phyloP scores from a whole-genome alignment of 2,888 invertebrate species.

The Eupsilia transversa region DNA sequence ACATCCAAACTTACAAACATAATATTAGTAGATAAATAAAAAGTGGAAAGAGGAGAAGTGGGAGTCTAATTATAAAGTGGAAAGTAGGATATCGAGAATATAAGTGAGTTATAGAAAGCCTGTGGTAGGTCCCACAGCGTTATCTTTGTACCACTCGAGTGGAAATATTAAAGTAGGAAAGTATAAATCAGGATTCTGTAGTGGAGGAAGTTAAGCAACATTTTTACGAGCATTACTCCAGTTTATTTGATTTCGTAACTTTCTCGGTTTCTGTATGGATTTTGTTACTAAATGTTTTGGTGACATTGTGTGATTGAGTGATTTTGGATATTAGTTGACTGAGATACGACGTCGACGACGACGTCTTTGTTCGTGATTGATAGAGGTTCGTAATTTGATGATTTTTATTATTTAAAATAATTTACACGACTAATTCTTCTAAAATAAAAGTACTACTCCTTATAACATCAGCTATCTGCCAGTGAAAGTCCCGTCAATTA shows the following conservation, averaged over 20 bases:
- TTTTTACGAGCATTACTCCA: slow-evolving; percentile 69
- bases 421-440: too few species aligned
- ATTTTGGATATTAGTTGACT: slow-evolving; percentile 8
- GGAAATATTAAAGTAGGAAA: slow-evolving; percentile 71
- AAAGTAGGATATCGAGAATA: slow-evolving; percentile 11
- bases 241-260: slow-evolving; percentile 66
- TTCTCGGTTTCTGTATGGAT: slow-evolving; percentile 51
- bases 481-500: too few species aligned
- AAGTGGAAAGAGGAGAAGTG: too few species aligned
- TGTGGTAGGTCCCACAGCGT: slow-evolving; percentile 58
- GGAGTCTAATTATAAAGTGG: not conserved
- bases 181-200: slow-evolving; percentile 73
- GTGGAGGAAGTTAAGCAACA: slow-evolving; percentile 70
- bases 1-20: not conserved
- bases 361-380: not conserved
- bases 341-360: too few species aligned
- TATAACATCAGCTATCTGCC: too few species aligned
- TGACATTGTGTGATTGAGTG: slow-evolving; percentile 59
- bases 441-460: too few species aligned
- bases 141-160: slow-evolving; percentile 65
- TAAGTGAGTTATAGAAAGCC: slow-evolving; percentile 50
- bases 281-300: slow-evolving; percentile 60
- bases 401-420: too few species aligned
- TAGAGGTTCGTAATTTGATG: not conserved
- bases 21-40: not conserved